These are phyloP conservation scores for Pristionchus arcanus DNA, from an alignment of 2,888 invertebrate species.

Conservation along the genomic window DNA sequence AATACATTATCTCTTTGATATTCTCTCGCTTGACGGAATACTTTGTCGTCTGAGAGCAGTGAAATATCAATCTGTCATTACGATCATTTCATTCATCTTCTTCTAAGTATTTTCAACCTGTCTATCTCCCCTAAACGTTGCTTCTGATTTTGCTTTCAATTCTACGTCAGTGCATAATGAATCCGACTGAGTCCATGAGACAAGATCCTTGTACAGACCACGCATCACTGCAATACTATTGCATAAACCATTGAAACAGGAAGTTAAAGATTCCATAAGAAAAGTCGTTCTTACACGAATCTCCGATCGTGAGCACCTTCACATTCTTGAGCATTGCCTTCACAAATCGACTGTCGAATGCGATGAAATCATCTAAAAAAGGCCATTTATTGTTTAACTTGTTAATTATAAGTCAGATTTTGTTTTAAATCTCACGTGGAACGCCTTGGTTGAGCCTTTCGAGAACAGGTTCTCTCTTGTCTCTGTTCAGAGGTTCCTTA, in stretches of 20 bases:
- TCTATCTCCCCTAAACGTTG: constrained; percentile 58
- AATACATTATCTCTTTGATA: constrained; percentile 62
- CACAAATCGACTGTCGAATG: constrained; percentile 33
- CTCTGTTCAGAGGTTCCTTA: background rate
- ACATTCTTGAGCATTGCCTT: constrained; percentile 36
- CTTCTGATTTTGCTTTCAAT: constrained; percentile 58
- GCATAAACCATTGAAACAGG: too few species aligned
- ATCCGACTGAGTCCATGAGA: constrained; percentile 57
- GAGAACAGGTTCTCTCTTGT: background rate
- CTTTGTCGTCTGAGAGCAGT: constrained; percentile 61
- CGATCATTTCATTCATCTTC: background rate
- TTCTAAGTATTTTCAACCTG: constrained; percentile 57
- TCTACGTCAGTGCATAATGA: constrained; percentile 39
- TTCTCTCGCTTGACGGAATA: constrained; percentile 67
- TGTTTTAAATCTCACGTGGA: background rate
- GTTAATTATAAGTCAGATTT: background rate
- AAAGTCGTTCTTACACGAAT: constrained; percentile 61
- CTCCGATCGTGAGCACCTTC: constrained; percentile 63
- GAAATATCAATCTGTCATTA: constrained; percentile 31
- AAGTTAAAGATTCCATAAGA: too few species aligned
- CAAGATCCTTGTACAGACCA: constrained; percentile 67
- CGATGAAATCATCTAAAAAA: background rate
- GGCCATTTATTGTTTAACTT: background rate
- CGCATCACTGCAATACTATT: constrained; percentile 62
- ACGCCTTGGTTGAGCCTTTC: background rate